Conservation (phyloP, 2,888 invertebrate species). For the Cistogaster globosa region DNA sequence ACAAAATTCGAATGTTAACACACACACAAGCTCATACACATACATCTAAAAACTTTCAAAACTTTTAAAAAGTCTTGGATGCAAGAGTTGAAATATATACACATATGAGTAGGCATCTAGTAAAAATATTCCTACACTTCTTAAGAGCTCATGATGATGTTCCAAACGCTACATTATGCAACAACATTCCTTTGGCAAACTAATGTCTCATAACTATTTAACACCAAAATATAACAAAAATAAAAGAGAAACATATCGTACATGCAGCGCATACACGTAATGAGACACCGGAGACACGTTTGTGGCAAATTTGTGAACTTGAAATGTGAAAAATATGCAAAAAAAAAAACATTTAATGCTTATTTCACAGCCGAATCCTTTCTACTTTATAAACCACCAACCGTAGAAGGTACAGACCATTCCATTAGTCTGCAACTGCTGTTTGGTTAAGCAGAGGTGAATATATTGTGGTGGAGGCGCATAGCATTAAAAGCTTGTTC, state of each 20-base stretch:
- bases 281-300: conserved; percentile 72
- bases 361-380: conserved; percentile 54
- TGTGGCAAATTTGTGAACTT: conserved; percentile 71
- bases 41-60: background rate
- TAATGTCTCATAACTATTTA: conserved; percentile 72
- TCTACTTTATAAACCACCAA: background rate
- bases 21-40: conserved; percentile 5
- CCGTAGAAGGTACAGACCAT: background rate
- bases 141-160: conserved; percentile 13
- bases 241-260: conserved; percentile 38
- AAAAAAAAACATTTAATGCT: conserved; percentile 59
- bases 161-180: conserved; percentile 21
- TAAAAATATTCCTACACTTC: conserved; percentile 22
- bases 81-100: conserved; percentile 30
- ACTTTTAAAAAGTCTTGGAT: background rate
- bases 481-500: conserved; percentile 38
- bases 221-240: conserved; percentile 64
- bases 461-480: conserved; percentile 25
- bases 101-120: conserved; percentile 39
- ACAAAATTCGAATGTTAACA: conserved; percentile 64
- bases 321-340: conserved; percentile 73
- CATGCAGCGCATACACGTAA: conserved; percentile 69
- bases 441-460: conserved; percentile 1
- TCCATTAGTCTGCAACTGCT: background rate
- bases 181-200: conserved; percentile 62